Conservation (phyloP, 2,888 invertebrate species). For the Nysson spinosus region DNA sequence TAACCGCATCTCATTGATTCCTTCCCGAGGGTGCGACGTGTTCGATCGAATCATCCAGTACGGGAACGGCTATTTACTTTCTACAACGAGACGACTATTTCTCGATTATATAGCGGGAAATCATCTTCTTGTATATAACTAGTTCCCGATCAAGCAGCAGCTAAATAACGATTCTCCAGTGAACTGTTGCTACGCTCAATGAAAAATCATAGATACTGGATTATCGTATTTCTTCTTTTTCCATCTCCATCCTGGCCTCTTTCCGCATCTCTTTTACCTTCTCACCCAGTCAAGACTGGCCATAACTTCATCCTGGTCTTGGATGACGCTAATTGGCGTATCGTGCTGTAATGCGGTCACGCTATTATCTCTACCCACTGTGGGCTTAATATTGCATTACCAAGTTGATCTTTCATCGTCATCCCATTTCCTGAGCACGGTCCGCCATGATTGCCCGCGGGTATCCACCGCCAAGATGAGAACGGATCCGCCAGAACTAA, state of each 20-base stretch:
- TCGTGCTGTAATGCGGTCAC: slow-evolving; percentile 69
- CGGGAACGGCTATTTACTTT: slow-evolving; percentile 41
- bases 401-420: slow-evolving; percentile 65
- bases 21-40: slow-evolving; percentile 15
- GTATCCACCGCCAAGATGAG: slow-evolving; percentile 30
- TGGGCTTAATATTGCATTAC: slow-evolving; percentile 66
- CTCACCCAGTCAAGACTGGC: slow-evolving; percentile 31
- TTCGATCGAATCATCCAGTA: slow-evolving; percentile 29
- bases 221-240: slow-evolving; percentile 15
- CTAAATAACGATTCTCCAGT: too few relatives aligned
- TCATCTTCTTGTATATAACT: slow-evolving; percentile 22
- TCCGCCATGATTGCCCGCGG: slow-evolving; percentile 45
- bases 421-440: slow-evolving; percentile 52
- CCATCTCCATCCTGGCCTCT: slow-evolving; percentile 10
- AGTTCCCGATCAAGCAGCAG: slow-evolving; percentile 33
- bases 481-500: slow-evolving; percentile 46
- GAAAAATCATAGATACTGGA: slow-evolving; percentile 44
- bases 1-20: slow-evolving; percentile 32
- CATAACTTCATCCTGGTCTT: slow-evolving; percentile 62
- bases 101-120: slow-evolving; percentile 35
- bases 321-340: slow-evolving; percentile 71
- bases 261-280: slow-evolving; percentile 26
- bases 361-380: slow-evolving; percentile 67
- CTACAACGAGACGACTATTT: slow-evolving; percentile 36
- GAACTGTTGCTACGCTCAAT: too few relatives aligned